These are phyloP conservation scores for Muscicapa striata DNA, from an alignment of 2,797 vertebrate genomes.

Conservation along the genomic window DNA sequence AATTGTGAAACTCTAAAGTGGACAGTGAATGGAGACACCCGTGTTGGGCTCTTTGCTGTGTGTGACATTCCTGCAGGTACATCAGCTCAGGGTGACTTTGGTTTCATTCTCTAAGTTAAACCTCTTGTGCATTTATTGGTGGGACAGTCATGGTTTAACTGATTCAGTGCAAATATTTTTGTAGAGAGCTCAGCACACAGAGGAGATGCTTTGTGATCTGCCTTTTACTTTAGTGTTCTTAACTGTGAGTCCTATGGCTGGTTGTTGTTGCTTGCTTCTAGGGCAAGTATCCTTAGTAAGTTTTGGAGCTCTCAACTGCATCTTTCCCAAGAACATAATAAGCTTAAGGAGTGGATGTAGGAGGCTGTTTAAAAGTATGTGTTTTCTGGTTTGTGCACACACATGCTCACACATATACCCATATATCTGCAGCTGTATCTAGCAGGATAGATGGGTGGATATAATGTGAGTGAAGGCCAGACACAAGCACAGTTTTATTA, in stretches of 20 bases:
- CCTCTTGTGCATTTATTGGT: background rate
- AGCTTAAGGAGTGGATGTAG: background rate
- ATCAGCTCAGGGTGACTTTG: background rate
- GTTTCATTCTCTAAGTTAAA: background rate
- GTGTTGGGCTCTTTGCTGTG: slow-evolving; percentile 93
- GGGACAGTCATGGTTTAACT: background rate
- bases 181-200: rapidly evolving
- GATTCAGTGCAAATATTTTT: background rate
- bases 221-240: background rate
- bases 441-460: background rate
- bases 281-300: background rate
- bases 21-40: slow-evolving; percentile 96
- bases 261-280: background rate
- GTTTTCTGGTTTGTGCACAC: background rate
- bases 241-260: background rate
- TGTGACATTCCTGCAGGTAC: slow-evolving; percentile 93
- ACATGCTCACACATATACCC: background rate
- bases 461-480: background rate
- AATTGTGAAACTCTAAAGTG: slow-evolving; percentile 99
- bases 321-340: background rate
- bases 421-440: background rate
- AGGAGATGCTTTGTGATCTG: background rate
- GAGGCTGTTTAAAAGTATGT: background rate
- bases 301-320: background rate
- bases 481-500: background rate